Base-by-base conservation (phyloP, 1,140 invertebrate genomes). In the Cepaea nemoralis region DNA sequence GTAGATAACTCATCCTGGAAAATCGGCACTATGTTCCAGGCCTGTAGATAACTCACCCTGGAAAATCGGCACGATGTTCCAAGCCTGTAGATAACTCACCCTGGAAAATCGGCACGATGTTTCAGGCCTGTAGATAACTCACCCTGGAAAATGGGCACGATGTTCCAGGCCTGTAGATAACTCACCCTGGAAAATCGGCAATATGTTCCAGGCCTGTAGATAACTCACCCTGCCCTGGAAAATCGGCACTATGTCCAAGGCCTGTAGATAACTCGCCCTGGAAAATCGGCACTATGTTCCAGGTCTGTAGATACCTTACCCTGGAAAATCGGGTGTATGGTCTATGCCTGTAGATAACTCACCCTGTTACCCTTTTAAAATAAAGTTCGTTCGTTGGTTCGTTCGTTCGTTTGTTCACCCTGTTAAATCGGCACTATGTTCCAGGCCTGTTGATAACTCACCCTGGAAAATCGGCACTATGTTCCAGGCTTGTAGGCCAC, bases 391-490 rank as follows among this genome's bases (percentile, higher is more conserved):
- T n/a, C n/a, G n/a, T n/a, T n/a, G n/a, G n/a, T n/a, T n/a, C n/a
- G n/a, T n/a, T n/a, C n/a, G n/a, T n/a, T n/a, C n/a, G n/a, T n/a
- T n/a, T n/a, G n/a, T n/a, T n/a, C n/a, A n/a, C n/a, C n/a, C 14
- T 55, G n/a, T n/a, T 16, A 16, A 55, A 55, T 55, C 50, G 14
- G 14, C 50, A 55, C 14, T n/a, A 14, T n/a, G n/a, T n/a, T n/a
- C 50, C 50, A 55, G 14, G 14, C 50, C 14, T 14, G 50, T 14
- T 55, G n/a, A 55, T 16, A 16, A 45, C 33, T 87, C 93, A 96
- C 96, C 98, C 95, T 99, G 99, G 89, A 99, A 98, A 79, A 99
- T 95, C 0, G 97, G 98, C 24, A 97, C 97, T 86, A 99, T 98
- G 92, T 97, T 97, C 92, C 99, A 99, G 8, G 98, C 96, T 2